Evolutionary conservation across 2,113 vertebrate species (phyloP).

Genomic region (Cranoglanis bouderius): DNA sequence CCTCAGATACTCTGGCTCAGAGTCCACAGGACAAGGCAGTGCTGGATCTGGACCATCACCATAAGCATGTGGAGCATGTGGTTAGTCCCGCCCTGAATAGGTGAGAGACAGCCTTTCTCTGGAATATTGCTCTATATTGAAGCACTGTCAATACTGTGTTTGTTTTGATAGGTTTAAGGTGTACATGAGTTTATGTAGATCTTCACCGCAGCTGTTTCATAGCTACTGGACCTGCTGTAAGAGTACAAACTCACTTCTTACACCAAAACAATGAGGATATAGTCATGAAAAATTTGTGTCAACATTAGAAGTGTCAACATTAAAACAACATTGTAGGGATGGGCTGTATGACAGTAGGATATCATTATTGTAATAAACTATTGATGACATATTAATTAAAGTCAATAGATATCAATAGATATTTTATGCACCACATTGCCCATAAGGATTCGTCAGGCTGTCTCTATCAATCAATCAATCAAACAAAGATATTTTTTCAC

Average conservation of each 20-base stretch:
- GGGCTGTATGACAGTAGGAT: neutral
- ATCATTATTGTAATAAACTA: neutral
- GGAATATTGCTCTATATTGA: neutral
- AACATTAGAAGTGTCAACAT: neutral
- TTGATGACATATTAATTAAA: neutral
- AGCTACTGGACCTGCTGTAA: neutral
- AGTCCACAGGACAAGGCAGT: neutral
- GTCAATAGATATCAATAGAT: neutral
- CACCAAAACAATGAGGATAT: neutral
- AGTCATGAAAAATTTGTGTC: neutral
- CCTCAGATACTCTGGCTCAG: neutral
- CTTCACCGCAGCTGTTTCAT: neutral
- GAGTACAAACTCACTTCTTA: neutral
- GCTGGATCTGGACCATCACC: constrained; percentile 16
- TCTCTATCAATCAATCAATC: neutral
- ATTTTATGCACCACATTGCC: neutral
- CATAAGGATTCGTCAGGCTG: neutral
- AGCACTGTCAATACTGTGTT: neutral
- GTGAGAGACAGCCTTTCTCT: constrained; percentile 4
- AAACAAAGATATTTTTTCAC: neutral
- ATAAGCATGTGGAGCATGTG: constrained; percentile 1
- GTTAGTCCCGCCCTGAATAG: constrained; percentile 6
- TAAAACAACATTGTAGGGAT: neutral
- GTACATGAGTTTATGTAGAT: neutral
- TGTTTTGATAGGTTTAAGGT: neutral